These are phyloP conservation scores for Vidua macroura DNA, from an alignment of 2,113 vertebrate genomes.

Conservation along the genomic window DNA sequence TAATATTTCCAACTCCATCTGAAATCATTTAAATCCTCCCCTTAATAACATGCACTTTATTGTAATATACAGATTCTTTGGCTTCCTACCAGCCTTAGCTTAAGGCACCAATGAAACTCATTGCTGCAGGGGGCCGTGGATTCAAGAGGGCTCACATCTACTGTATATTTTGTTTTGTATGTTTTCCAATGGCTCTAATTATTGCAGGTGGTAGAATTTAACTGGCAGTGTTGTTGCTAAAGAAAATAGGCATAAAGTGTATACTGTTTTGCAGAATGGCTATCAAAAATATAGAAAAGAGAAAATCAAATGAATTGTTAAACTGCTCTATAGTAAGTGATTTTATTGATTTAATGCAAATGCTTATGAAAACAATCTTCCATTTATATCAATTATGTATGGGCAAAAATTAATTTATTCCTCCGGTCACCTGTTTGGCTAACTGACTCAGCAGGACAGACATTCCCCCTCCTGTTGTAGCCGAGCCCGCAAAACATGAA, in stretches of 20 bases:
- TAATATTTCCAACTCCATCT: constrained; percentile 66
- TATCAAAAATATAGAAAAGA: constrained; percentile 58
- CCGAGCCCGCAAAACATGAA: neutral
- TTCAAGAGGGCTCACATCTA: constrained; percentile 50
- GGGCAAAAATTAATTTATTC: constrained; percentile 73
- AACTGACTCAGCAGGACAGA: constrained; percentile 45
- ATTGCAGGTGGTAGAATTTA: constrained; percentile 65
- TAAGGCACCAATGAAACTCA: constrained; percentile 63
- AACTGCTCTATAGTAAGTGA: constrained; percentile 65
- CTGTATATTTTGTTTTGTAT: constrained; percentile 53
- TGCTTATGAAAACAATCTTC: constrained; percentile 67
- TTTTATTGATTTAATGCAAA: constrained; percentile 72
- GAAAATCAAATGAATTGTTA: constrained; percentile 71
- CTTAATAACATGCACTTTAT: constrained; percentile 68
- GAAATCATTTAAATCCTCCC: constrained; percentile 69
- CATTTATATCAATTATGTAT: constrained; percentile 69
- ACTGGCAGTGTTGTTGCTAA: constrained; percentile 38
- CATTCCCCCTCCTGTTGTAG: constrained; percentile 9
- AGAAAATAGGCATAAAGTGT: constrained; percentile 57
- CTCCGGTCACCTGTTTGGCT: constrained; percentile 61
- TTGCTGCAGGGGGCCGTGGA: constrained; percentile 17
- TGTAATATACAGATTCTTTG: constrained; percentile 67
- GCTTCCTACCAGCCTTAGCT: constrained; percentile 64
- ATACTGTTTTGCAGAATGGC: constrained; percentile 28
- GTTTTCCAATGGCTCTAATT: constrained; percentile 60